Evolutionary conservation across 2,797 vertebrate genomes (phyloP).

Genomic region (Iguana delicatissima): DNA sequence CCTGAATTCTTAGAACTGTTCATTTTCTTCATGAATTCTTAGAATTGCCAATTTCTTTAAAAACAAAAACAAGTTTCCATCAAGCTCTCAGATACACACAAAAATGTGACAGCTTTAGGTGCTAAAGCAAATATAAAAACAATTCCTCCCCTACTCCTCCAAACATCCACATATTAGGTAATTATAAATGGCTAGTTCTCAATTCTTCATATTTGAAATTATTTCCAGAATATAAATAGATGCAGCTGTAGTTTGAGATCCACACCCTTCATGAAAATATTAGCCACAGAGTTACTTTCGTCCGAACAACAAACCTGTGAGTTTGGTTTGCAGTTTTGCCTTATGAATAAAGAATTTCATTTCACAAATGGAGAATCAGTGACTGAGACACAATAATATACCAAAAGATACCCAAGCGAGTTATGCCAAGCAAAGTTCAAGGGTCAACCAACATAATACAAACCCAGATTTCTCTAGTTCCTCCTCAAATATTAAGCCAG

Average conservation of each 20-base stretch:
- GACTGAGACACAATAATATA: too few relatives aligned
- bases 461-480: too few relatives aligned
- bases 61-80: constrained; percentile 21
- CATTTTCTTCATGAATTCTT: constrained; percentile 34
- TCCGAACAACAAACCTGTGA: background rate
- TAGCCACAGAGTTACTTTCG: background rate
- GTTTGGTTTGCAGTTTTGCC: background rate
- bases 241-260: background rate
- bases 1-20: constrained; percentile 49
- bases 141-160: background rate
- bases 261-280: background rate
- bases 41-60: constrained; percentile 33
- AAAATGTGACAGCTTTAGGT: background rate
- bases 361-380: background rate
- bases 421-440: background rate
- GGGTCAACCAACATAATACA: background rate
- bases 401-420: background rate
- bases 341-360: background rate
- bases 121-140: constrained; percentile 8
- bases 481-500: background rate
- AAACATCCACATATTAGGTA: background rate
- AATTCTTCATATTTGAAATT: background rate
- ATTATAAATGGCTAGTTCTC: background rate
- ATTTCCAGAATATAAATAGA: constrained; percentile 8
- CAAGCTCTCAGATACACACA: background rate